phyloP scores from a whole-genome alignment of 1,140 invertebrate species.

The Chrysoperla carnea region DNA sequence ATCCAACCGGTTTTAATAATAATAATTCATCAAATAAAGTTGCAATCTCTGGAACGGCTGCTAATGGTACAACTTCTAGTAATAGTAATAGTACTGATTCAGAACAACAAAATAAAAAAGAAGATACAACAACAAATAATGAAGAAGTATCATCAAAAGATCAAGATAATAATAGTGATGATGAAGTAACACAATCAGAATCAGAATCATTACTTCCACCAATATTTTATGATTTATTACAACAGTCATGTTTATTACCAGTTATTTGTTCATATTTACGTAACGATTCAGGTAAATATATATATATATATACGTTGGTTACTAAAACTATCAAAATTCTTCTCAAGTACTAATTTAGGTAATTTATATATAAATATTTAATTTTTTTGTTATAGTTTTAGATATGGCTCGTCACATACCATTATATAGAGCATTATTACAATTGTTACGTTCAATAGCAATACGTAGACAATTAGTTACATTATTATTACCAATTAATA shows the following conservation, averaged over 20 bases:
- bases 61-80: slow-evolving; percentile 9
- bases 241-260: slow-evolving; percentile 67
- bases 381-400: slow-evolving; percentile 39
- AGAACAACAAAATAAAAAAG: slow-evolving; percentile 8
- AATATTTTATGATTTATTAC: slow-evolving; percentile 55
- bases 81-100: slow-evolving; percentile 12
- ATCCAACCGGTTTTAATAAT: slow-evolving; percentile 26
- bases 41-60: slow-evolving; percentile 31
- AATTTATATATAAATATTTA: slow-evolving; percentile 3
- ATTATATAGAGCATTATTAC: slow-evolving; percentile 68
- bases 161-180: slow-evolving; percentile 10
- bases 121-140: too few species aligned
- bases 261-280: slow-evolving; percentile 80
- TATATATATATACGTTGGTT: too few species aligned
- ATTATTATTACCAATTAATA: slow-evolving; percentile 38
- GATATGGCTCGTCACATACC: slow-evolving; percentile 92
- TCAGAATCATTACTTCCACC: slow-evolving; percentile 35
- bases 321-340: too few species aligned
- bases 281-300: slow-evolving; percentile 64
- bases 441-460: slow-evolving; percentile 63
- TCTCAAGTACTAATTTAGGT: too few species aligned
- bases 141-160: slow-evolving; percentile 16
- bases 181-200: too few species aligned
- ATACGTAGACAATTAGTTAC: slow-evolving; percentile 44
- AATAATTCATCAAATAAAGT: too few species aligned